Percentiles rank a stretch among this genome's conserved stretches.
Conservation (phyloP, 2,113 vertebrate species). For the Bathybates hornii region DNA sequence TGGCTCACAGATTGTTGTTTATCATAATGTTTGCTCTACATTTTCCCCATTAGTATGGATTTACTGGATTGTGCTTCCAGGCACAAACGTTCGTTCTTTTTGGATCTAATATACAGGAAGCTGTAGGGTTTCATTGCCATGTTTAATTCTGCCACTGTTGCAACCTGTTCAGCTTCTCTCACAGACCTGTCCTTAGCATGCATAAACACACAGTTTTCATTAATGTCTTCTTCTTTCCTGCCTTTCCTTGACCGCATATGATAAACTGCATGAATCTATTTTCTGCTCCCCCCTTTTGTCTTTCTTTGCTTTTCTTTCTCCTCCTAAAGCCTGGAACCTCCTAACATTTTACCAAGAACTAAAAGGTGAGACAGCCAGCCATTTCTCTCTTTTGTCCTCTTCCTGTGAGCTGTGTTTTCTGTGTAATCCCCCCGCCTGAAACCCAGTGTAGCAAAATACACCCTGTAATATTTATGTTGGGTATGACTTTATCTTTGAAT, state of each 20-base stretch:
- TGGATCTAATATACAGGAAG: neutral
- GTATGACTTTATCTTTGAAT: neutral
- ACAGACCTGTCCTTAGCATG: neutral
- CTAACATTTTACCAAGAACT: slow-evolving; percentile 71
- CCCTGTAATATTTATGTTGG: neutral
- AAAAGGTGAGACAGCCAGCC: slow-evolving; percentile 68
- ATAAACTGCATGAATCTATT: slow-evolving; percentile 44
- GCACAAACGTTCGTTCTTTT: neutral
- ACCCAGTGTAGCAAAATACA: neutral
- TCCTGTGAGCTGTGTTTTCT: neutral
- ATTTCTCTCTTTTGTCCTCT: neutral
- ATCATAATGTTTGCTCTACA: neutral
- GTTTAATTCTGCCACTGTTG: neutral
- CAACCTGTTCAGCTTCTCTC: neutral
- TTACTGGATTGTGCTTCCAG: neutral
- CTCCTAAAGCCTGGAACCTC: slow-evolving; percentile 72
- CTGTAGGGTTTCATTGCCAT: neutral
- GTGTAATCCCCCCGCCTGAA: neutral
- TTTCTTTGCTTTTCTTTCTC: slow-evolving; percentile 55
- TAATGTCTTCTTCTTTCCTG: neutral
- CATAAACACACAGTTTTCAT: neutral
- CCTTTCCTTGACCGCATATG: neutral
- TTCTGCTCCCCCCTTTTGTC: slow-evolving; percentile 49
- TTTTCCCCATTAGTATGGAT: neutral
- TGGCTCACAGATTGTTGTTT: neutral